Percentiles rank a stretch among this genome's conserved stretches.
These are phyloP conservation scores for Microtus richardsoni DNA, from an alignment of 2,113 vertebrate genomes.

Conservation along the genomic window DNA sequence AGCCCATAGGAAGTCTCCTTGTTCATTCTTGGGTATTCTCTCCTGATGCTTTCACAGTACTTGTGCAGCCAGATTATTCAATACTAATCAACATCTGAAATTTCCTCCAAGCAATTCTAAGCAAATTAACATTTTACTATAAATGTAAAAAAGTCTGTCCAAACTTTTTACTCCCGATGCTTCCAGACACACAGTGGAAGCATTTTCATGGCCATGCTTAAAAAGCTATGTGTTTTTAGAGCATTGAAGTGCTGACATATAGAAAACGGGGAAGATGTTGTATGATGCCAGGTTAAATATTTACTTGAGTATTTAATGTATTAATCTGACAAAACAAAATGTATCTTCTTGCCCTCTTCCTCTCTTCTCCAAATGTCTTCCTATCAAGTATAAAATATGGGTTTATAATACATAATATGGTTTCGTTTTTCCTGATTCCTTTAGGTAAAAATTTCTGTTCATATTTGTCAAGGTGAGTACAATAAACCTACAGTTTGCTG, in stretches of 20 bases:
- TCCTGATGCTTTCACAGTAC: background rate
- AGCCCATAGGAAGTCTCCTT: background rate
- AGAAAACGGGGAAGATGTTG: constrained; percentile 11
- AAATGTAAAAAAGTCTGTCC: background rate
- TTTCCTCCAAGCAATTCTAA: background rate
- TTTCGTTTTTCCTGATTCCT: constrained; percentile 43
- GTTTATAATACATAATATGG: background rate
- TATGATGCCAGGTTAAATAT: constrained; percentile 11
- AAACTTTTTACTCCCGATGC: background rate
- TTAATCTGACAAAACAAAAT: background rate
- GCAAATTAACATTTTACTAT: constrained; percentile 29
- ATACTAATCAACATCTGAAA: background rate
- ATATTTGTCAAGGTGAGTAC: background rate
- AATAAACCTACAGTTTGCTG: background rate
- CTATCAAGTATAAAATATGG: constrained; percentile 33
- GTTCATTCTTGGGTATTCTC: background rate
- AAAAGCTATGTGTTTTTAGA: background rate
- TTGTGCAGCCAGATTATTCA: background rate
- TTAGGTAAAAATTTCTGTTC: constrained; percentile 39
- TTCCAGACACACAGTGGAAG: background rate
- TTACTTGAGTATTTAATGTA: constrained; percentile 30
- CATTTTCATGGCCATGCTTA: background rate
- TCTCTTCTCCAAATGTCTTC: background rate
- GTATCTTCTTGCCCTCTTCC: background rate
- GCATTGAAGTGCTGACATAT: background rate